Evolutionary conservation across 2,888 invertebrate genomes (phyloP).

Genomic region (Unio delphinus): DNA sequence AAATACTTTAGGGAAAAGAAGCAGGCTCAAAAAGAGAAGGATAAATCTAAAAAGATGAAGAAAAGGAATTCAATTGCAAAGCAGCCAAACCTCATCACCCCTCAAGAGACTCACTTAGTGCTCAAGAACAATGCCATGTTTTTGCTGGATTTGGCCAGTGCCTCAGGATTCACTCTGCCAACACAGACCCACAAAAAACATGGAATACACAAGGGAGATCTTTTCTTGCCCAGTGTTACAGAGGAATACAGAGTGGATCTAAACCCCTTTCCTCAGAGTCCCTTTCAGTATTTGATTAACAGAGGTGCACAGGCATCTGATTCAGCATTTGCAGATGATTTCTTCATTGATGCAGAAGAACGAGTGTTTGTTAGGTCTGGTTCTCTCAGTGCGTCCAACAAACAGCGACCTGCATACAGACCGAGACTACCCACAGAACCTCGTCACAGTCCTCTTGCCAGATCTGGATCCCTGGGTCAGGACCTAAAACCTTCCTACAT

Average conservation of each 20-base stretch:
- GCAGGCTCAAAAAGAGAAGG: slow-evolving; percentile 63
- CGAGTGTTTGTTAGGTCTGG: slow-evolving; percentile 62
- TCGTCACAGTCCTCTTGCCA: slow-evolving; percentile 61
- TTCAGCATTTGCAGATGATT: slow-evolving; percentile 69
- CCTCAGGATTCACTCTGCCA: slow-evolving; percentile 75
- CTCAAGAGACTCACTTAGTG: slow-evolving; percentile 78
- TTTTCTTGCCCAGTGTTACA: slow-evolving; percentile 63
- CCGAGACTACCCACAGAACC: slow-evolving; percentile 65
- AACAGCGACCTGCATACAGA: slow-evolving; percentile 39
- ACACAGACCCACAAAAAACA: slow-evolving; percentile 51
- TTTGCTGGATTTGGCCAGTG: slow-evolving; percentile 88
- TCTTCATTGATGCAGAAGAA: slow-evolving; percentile 64
- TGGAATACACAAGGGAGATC: slow-evolving; percentile 38
- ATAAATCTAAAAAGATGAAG: slow-evolving; percentile 67
- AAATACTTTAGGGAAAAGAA: slow-evolving; percentile 76
- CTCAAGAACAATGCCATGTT: slow-evolving; percentile 97
- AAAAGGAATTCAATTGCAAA: slow-evolving; percentile 53
- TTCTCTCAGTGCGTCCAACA: slow-evolving; percentile 52
- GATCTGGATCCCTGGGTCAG: slow-evolving; percentile 63
- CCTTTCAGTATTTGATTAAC: slow-evolving; percentile 62
- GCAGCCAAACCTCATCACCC: slow-evolving; percentile 66
- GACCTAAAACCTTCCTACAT: slow-evolving; percentile 56
- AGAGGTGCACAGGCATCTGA: slow-evolving; percentile 65
- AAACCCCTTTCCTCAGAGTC: slow-evolving; percentile 65
- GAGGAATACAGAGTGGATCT: slow-evolving; percentile 60